Percentiles rank a stretch among this genome's conserved stretches.
Conservation (phyloP, 2,888 invertebrate species). For the Chrysodeixis includens region DNA sequence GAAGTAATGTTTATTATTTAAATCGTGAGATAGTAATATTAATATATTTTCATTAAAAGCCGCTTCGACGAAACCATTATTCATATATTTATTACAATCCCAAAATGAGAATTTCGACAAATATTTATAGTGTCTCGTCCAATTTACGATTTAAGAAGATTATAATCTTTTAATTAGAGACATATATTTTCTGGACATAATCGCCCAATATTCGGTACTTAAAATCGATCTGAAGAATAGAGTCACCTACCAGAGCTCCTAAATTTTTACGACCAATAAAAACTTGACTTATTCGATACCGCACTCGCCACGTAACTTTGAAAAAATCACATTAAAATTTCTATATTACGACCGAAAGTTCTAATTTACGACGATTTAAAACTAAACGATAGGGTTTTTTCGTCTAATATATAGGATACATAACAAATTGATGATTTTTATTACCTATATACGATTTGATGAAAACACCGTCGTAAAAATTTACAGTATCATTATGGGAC, state of each 20-base stretch:
- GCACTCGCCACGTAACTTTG: slow-evolving; percentile 72
- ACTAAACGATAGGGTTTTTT: slow-evolving; percentile 76
- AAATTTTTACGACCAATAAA: slow-evolving; percentile 87
- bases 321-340: slow-evolving; percentile 76
- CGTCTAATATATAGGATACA: slow-evolving; percentile 67
- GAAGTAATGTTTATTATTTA: background rate
- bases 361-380: slow-evolving; percentile 84
- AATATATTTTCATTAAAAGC: slow-evolving; percentile 20
- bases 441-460: slow-evolving; percentile 70
- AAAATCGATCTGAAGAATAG: slow-evolving; percentile 76
- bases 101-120: slow-evolving; percentile 63
- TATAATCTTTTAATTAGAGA: slow-evolving; percentile 73
- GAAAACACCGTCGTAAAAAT: slow-evolving; percentile 74
- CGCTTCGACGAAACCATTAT: slow-evolving; percentile 45
- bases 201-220: slow-evolving; percentile 65
- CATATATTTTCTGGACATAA: slow-evolving; percentile 58
- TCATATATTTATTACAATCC: slow-evolving; percentile 48
- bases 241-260: slow-evolving; percentile 73
- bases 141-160: slow-evolving; percentile 69
- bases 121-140: slow-evolving; percentile 64
- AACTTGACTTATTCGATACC: slow-evolving; percentile 82
- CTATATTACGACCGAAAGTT: slow-evolving; percentile 87
- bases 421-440: slow-evolving; percentile 73
- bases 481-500: slow-evolving; percentile 61
- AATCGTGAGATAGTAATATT: slow-evolving; percentile 5